Base-by-base conservation (phyloP, 2,113 vertebrate species). In the Pollachius pollachius region DNA sequence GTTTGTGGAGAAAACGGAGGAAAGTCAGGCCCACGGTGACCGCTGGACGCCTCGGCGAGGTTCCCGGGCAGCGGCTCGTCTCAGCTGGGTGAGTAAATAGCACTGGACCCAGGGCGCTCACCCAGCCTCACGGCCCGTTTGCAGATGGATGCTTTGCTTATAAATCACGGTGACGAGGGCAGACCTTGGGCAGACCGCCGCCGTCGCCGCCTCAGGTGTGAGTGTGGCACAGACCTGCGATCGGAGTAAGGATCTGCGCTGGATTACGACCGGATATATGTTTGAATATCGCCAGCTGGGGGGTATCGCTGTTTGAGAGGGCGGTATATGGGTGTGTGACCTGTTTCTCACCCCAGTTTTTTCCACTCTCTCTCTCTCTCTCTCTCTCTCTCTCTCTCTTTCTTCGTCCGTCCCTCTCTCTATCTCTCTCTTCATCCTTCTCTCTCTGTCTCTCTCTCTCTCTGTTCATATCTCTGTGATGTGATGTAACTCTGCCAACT, bases 31-130 rank as follows among this genome's bases (percentile, higher is more conserved):
- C 58, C 79, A 72, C 73, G 52, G 76, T 56, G 74, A 72, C 85
- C 48, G 70, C 77, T 73, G 82, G 74, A 64, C 74, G 41, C 75
- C 77, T 71, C 79, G 74, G 4, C 63, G 81, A 81, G 82, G 84
- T 62, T 62, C n/a, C n/a, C 23, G 12, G 9, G 21, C 19, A 23
- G 60, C 60, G 12, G 11, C 64, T 74, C 61, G 78, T 84, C 81
- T 81, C 73, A 63, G 76, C 79, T 80, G 79, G 72, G 75, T 90
- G 86, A 87, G 84, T 85, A 88, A 89, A 91, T 85, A 88, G 87
- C 81, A 76, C 72, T 80, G 77, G 83, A 89, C 85, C 85, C 69
- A 17, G 85, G 79, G 82, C 85, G 75, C 70, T 80, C 79, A 82
- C 73, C 37, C 72, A 77, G 82, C 82, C 81, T 83, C 78, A 76